Conservation (phyloP, 2,797 vertebrate genomes). For the Lutjanus campechanus region DNA sequence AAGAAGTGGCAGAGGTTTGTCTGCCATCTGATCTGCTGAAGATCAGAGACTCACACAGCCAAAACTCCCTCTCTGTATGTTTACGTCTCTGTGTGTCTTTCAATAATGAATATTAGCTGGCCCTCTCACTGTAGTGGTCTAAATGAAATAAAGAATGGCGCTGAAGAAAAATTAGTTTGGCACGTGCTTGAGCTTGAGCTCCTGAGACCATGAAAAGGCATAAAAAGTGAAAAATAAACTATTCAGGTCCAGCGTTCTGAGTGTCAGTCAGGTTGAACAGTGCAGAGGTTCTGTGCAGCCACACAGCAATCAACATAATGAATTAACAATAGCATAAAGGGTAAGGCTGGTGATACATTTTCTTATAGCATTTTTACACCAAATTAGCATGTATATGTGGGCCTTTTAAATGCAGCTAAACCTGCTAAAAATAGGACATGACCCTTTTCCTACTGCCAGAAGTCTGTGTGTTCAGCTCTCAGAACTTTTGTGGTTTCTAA, state of each 20-base stretch:
- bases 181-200: not conserved
- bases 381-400: too few species aligned
- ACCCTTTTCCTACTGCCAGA: too few species aligned
- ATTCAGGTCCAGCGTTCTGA: constrained; percentile 1
- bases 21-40: constrained; percentile 6
- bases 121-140: not conserved
- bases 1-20: not conserved
- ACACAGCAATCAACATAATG: not conserved
- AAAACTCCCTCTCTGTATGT: not conserved
- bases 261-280: constrained; percentile 1
- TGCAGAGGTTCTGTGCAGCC: not conserved
- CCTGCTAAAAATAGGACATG: too few species aligned
- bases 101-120: not conserved
- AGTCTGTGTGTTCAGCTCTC: too few species aligned
- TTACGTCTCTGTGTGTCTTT: not conserved
- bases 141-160: constrained; percentile 16
- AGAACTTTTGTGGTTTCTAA: too few species aligned
- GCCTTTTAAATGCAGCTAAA: too few species aligned
- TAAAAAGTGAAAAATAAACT: constrained; percentile 2
- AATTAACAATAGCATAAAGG: not conserved
- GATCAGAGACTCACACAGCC: not conserved
- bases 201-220: not conserved
- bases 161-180: not conserved
- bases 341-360: not conserved
- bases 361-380: not conserved